Evolutionary conservation across 1,140 invertebrate genomes (phyloP).

Genomic region (Drosophila busckii): DNA sequence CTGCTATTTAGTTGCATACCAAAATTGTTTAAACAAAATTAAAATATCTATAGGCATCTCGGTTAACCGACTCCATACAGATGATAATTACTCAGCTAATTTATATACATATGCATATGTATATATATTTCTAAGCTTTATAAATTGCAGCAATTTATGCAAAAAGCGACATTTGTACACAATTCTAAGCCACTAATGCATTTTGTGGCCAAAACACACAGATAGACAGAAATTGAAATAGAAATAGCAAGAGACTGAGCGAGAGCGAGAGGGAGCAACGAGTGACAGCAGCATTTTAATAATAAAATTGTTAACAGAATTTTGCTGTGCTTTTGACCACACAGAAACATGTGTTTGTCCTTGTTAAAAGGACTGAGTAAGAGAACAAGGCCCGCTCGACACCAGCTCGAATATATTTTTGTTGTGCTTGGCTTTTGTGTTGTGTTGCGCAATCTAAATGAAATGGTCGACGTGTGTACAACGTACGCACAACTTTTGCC

Average conservation of each 20-base stretch:
- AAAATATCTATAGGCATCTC: too few species aligned
- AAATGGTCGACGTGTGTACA: slow-evolving; percentile 70
- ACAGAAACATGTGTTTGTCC: slow-evolving; percentile 70
- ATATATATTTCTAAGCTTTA: too few species aligned
- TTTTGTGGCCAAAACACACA: slow-evolving; percentile 52
- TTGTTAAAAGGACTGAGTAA: slow-evolving; percentile 48
- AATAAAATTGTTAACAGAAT: slow-evolving; percentile 77
- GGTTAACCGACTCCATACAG: too few species aligned
- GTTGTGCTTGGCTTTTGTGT: slow-evolving; percentile 24
- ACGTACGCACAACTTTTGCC: slow-evolving; percentile 74
- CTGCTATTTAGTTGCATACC: too few species aligned
- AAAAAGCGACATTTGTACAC: too few species aligned
- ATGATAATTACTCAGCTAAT: too few species aligned
- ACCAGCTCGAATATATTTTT: slow-evolving; percentile 25
- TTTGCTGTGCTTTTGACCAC: slow-evolving; percentile 60
- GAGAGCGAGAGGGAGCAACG: too few species aligned
- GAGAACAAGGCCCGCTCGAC: slow-evolving; percentile 39
- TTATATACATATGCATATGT: too few species aligned
- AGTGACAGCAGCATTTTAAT: slow-evolving; percentile 57
- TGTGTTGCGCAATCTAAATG: slow-evolving; percentile 69
- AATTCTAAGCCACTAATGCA: slow-evolving; percentile 61
- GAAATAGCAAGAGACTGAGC: neutral
- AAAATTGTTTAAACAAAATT: too few species aligned
- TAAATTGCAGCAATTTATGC: too few species aligned
- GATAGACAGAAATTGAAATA: slow-evolving; percentile 28